Evolutionary conservation across 2,888 invertebrate genomes (phyloP).

Genomic region (Drosophila hamatofila): DNA sequence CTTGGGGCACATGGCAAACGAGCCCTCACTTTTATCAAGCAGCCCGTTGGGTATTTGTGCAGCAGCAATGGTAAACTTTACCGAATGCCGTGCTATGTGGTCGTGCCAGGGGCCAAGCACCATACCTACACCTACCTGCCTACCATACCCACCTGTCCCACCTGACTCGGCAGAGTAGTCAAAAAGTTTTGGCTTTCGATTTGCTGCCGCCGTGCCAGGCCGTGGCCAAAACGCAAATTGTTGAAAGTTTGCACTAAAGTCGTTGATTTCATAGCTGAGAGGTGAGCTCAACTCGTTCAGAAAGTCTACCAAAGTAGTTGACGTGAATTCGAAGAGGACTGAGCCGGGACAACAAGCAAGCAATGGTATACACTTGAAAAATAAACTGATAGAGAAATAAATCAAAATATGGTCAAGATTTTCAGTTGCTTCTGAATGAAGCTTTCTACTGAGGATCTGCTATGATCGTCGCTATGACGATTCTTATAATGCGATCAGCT

Average conservation of each 20-base stretch:
- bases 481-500: background rate
- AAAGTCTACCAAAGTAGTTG: constrained; percentile 80
- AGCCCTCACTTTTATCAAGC: constrained; percentile 76
- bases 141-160: constrained; percentile 7
- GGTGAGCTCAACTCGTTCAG: constrained; percentile 81
- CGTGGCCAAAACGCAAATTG: constrained; percentile 81
- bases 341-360: constrained; percentile 38
- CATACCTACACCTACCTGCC: background rate
- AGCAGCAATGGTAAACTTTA: constrained; percentile 77
- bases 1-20: constrained; percentile 55
- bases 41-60: constrained; percentile 80
- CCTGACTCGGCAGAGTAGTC: constrained; percentile 62
- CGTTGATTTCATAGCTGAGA: constrained; percentile 81
- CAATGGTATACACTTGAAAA: constrained; percentile 6
- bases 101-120: constrained; percentile 26
- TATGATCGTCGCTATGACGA: background rate
- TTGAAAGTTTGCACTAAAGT: constrained; percentile 80
- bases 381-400: background rate
- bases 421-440: too few species aligned
- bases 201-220: constrained; percentile 74
- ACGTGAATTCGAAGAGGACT: constrained; percentile 62
- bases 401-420: background rate
- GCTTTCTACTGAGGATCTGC: background rate
- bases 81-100: constrained; percentile 49
- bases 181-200: constrained; percentile 79